Conservation (phyloP, 2,113 vertebrate species). For the Hemiscyllium ocellatum region DNA sequence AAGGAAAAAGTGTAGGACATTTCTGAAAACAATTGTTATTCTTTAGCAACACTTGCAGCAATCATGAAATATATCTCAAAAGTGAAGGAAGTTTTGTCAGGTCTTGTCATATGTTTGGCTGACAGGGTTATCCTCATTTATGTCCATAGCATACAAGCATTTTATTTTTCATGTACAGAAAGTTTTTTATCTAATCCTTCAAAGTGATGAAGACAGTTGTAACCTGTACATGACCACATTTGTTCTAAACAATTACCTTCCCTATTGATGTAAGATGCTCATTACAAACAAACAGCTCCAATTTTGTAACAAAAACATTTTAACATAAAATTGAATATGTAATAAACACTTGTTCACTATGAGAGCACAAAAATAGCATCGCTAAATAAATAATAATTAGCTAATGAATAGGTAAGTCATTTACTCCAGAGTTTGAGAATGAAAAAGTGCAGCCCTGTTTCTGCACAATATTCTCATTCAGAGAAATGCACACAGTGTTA, state of each 20-base stretch:
- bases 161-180: not conserved
- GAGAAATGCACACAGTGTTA: not conserved
- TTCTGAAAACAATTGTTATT: not conserved
- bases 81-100: not conserved
- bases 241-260: not conserved
- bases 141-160: not conserved
- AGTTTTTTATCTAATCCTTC: not conserved
- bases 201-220: not conserved
- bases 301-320: not conserved
- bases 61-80: not conserved
- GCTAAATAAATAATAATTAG: not conserved
- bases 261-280: not conserved
- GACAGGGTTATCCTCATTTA: not conserved
- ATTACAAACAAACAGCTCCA: not conserved
- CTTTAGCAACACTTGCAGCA: not conserved
- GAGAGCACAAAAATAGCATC: not conserved
- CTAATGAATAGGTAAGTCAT: not conserved
- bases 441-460: not conserved
- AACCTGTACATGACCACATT: not conserved
- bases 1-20: not conserved
- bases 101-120: not conserved
- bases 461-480: not conserved
- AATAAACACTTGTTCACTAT: not conserved
- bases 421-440: not conserved
- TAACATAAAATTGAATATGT: not conserved